Evolutionary conservation across 30 jellyfish, hydroid and myxozoan genomes (phyloP).

Genomic region (Hydra vulgaris): DNA sequence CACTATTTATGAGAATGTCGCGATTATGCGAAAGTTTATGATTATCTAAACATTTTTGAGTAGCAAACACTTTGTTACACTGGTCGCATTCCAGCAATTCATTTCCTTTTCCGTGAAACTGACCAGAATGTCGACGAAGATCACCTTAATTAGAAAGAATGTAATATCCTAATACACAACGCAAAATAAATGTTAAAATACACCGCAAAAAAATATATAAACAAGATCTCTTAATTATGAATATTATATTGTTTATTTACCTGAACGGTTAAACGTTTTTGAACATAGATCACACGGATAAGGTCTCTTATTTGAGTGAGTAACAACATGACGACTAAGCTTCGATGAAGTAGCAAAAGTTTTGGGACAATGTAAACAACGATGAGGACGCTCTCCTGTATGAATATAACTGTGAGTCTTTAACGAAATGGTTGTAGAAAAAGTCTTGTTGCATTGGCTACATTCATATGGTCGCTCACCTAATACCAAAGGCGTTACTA

Average conservation of each 20-base stretch:
- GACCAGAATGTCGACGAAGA: slow-evolving; percentile 82
- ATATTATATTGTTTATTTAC: slow-evolving; percentile 16
- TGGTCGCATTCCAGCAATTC: slow-evolving; percentile 71
- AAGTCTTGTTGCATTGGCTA: slow-evolving; percentile 67
- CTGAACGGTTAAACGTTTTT: slow-evolving; percentile 95
- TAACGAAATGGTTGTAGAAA: slow-evolving; percentile 90
- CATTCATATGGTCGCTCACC: slow-evolving; percentile 98
- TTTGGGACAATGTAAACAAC: slow-evolving; percentile 84
- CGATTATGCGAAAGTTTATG: slow-evolving; percentile 68
- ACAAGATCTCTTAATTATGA: too few relatives aligned
- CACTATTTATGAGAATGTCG: background rate
- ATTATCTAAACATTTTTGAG: slow-evolving; percentile 48
- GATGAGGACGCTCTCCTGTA: slow-evolving; percentile 96
- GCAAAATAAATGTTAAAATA: background rate
- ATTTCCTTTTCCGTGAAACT: slow-evolving; percentile 52
- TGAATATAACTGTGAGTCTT: slow-evolving; percentile 92
- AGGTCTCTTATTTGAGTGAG: slow-evolving; percentile 92
- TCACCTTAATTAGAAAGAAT: slow-evolving; percentile 51
- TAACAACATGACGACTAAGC: slow-evolving; percentile 90
- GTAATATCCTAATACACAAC: background rate
- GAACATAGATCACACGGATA: slow-evolving; percentile 78
- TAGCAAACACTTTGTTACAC: slow-evolving; percentile 84
- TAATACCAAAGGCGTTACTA: slow-evolving; percentile 6
- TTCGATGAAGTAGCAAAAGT: slow-evolving; percentile 96
- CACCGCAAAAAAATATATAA: background rate